Base-by-base conservation (phyloP, 2,888 invertebrate genomes). In the Hesperia comma region DNA sequence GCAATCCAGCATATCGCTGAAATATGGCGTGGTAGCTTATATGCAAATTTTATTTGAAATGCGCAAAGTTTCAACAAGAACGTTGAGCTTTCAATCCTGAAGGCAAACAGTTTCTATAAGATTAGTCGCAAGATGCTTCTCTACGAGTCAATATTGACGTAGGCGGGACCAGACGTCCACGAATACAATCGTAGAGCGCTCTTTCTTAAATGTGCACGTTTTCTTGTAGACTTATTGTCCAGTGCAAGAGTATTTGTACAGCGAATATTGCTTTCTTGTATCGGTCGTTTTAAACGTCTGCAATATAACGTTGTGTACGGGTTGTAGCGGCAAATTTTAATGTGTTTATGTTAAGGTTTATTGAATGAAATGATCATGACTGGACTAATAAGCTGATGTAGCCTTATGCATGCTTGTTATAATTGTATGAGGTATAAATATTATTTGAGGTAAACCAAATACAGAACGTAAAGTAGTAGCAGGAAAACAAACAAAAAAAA, bases 101-200 rank as follows among this genome's bases (percentile, higher is more conserved):
- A 85, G 71, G 88, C 86, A 90, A 90, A 90, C 87, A 90, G 86
- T 88, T 87, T 89, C 88, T 87, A 90, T 88, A 88, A 89, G 90
- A 89, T 90, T 90, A 90, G 87, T 86, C 84, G 86, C 79, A 79
- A 83, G 86, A 86, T 86, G 86, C 86, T 85, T 81, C 82, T 80
- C 75, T 79, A 77, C 74, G 74, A 82, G 87, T 88, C 87, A 89
- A 90, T 90, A 88, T 88, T 88, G 86, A 86, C 85, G 79, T 75
- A 75, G 79, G 75, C 75, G 74, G 78, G 15, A 75, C 79, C 71
- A 69, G 77, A 14, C 33, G 32, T 15, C 8, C 26, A 8, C 8
- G 37, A 37, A 8, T 37, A 46, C 43, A 46, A 10, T 49, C 19
- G 12, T 12, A 3, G 3, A 49, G 46, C 26, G 55, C 41, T 63